phyloP scores from a whole-genome alignment of 2,113 vertebrate genomes.

The Rousettus leschenaultii region DNA sequence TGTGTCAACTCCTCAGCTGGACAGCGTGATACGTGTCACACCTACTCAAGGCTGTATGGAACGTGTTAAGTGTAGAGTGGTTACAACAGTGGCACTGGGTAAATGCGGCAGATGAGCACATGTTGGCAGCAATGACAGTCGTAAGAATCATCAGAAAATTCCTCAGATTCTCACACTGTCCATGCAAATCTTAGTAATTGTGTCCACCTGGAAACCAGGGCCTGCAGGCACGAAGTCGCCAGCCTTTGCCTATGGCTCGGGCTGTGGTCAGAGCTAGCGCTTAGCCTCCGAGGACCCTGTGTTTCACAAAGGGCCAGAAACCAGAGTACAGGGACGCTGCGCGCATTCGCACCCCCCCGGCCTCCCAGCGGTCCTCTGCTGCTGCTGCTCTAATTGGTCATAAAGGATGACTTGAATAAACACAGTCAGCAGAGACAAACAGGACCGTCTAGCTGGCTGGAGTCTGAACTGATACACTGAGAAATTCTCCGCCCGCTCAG shows the following conservation, averaged over 20 bases:
- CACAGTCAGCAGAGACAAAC: constrained; percentile 32
- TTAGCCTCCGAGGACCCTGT: background rate
- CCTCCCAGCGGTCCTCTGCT: background rate
- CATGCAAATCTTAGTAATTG: background rate
- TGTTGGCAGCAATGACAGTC: background rate
- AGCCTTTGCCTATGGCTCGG: background rate
- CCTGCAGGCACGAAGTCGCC: background rate
- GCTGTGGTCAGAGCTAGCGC: background rate
- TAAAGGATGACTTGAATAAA: constrained; percentile 40
- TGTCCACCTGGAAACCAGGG: background rate
- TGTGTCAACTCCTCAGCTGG: background rate
- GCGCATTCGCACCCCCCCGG: background rate
- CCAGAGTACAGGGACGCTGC: background rate
- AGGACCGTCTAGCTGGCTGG: background rate
- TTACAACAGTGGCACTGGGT: background rate
- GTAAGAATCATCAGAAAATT: background rate
- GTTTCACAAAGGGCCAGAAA: background rate
- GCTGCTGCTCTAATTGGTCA: constrained; percentile 4
- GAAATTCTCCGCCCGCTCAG: constrained; percentile 6
- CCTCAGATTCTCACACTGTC: background rate
- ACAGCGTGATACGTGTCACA: background rate
- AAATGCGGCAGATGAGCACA: background rate
- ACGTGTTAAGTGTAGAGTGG: background rate
- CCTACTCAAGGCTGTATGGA: background rate
- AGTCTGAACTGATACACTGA: background rate